Percentiles rank a stretch among this genome's conserved stretches.
These are phyloP conservation scores for Lagocephalus sceleratus DNA, from an alignment of 2,797 vertebrate species.

Conservation along the genomic window DNA sequence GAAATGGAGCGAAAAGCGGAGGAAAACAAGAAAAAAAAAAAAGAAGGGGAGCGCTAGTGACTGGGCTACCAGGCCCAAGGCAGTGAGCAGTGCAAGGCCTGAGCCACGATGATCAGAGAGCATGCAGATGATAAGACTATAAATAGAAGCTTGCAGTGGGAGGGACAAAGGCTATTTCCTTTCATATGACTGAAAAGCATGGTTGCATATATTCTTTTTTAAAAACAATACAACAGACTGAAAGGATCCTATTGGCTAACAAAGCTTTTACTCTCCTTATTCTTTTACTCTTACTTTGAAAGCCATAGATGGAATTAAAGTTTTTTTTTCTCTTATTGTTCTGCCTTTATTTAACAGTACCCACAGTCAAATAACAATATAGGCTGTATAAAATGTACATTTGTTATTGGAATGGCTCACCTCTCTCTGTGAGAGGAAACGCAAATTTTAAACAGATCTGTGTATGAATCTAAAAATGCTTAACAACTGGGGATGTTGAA, in stretches of 20 bases:
- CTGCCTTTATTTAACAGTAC: too few species aligned
- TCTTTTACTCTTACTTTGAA: slow-evolving; percentile 8
- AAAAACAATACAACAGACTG: too few species aligned
- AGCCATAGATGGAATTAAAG: background rate
- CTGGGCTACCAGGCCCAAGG: slow-evolving; percentile 51
- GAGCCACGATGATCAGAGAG: slow-evolving; percentile 62
- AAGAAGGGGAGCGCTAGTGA: slow-evolving; percentile 34
- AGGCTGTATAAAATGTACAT: too few species aligned
- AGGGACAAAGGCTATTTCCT: slow-evolving; percentile 59
- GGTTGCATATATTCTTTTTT: slow-evolving; percentile 12
- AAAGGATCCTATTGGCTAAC: too few species aligned
- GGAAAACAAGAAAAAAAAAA: slow-evolving; percentile 26
- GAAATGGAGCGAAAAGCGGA: slow-evolving; percentile 23
- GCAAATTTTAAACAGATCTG: background rate
- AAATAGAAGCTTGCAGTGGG: slow-evolving; percentile 61
- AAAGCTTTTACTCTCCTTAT: too few species aligned
- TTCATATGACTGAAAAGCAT: slow-evolving; percentile 45
- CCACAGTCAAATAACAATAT: too few species aligned
- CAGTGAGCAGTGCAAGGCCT: slow-evolving; percentile 50
- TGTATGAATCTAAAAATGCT: slow-evolving; percentile 2
- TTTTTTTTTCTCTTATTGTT: background rate
- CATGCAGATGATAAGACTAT: slow-evolving; percentile 72
- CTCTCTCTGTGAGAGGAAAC: background rate
- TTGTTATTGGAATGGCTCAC: too few species aligned
- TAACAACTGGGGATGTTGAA: slow-evolving; percentile 16